Evolutionary conservation across 2,797 vertebrate species (phyloP).

Genomic region (Macrochelys suwanniensis): DNA sequence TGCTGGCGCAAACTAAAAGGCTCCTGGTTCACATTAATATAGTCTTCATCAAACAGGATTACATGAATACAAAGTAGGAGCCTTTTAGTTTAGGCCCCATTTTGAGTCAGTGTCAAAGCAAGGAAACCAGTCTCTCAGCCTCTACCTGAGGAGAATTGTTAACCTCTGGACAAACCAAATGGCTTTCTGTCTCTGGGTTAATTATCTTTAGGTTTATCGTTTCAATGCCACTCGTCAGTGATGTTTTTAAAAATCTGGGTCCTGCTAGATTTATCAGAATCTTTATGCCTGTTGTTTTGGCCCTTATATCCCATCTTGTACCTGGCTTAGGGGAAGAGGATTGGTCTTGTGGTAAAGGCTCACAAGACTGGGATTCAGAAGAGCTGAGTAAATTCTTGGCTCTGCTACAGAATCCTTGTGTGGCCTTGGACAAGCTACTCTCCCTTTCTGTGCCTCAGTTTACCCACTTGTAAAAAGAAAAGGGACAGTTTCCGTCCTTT

Average conservation of each 20-base stretch:
- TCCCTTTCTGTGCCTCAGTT: neutral
- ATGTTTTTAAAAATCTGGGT: neutral
- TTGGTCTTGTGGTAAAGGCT: neutral
- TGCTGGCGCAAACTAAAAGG: neutral
- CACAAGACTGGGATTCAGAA: neutral
- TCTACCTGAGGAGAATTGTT: neutral
- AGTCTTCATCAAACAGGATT: neutral
- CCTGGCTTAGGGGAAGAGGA: neutral
- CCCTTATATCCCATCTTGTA: neutral
- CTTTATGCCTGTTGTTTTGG: slow-evolving; percentile 55
- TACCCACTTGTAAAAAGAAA: neutral
- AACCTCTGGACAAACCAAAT: neutral
- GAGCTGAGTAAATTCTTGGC: neutral
- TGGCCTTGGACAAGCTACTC: neutral
- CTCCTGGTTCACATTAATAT: neutral
- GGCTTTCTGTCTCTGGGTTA: neutral
- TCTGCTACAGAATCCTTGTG: neutral
- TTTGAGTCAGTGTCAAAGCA: neutral
- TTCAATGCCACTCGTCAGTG: accelerated
- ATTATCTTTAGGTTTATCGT: neutral
- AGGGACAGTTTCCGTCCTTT: neutral
- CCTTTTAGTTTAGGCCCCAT: neutral
- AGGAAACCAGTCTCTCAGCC: neutral
- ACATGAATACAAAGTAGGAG: neutral
- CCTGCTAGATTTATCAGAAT: neutral